phyloP scores from a whole-genome alignment of 2,113 vertebrate species.

The Phylloscopus whistleri region DNA sequence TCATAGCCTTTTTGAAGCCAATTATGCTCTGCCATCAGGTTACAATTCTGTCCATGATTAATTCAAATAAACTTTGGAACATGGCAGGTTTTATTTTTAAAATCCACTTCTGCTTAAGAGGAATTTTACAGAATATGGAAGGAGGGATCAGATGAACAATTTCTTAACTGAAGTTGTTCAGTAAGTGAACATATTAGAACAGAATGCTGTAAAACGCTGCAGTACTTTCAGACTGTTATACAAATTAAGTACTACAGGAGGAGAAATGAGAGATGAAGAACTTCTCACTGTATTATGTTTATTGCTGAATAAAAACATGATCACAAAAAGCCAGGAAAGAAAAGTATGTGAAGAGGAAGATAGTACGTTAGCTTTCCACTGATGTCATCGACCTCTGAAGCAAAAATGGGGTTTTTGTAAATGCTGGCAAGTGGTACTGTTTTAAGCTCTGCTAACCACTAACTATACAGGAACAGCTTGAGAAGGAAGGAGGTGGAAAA shows the following conservation, averaged over 20 bases:
- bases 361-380: not conserved
- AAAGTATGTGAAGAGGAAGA: not conserved
- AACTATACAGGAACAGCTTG: not conserved
- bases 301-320: not conserved
- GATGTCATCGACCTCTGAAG: not conserved
- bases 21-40: not conserved
- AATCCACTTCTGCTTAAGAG: not conserved
- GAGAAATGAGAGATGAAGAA: not conserved
- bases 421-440: not conserved
- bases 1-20: not conserved
- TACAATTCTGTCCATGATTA: not conserved
- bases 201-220: not conserved
- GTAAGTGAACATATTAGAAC: not conserved
- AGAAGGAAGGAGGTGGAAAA: not conserved
- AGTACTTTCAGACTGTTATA: not conserved
- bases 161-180: not conserved
- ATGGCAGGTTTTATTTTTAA: slow-evolving; percentile 13
- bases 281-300: not conserved
- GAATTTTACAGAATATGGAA: not conserved
- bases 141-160: not conserved
- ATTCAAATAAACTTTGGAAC: not conserved
- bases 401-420: not conserved
- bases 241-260: not conserved
- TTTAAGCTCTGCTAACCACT: not conserved
- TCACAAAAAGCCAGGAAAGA: not conserved